Evolutionary conservation across 2,797 vertebrate genomes (phyloP), one percentile per base, ranked within the genome.

Genomic region (Sebastes steindachneri): DNA sequence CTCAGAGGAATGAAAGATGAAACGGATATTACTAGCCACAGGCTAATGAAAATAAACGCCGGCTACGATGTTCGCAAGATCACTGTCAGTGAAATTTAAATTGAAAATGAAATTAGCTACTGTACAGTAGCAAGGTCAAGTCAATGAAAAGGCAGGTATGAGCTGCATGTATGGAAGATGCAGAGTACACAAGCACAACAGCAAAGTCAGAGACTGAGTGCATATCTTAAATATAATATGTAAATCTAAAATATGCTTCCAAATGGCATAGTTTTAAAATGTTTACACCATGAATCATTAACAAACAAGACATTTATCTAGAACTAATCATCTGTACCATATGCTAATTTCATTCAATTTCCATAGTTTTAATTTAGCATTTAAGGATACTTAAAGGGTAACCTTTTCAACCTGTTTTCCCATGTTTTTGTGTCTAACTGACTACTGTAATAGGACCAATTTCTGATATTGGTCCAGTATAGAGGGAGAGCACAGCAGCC

Each of bases 51-150:
- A 89, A 81, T 79, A 80, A 84, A 87, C 68, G 68, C 10, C 75
- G 71, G 70, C 73, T 75, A 72, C 73, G 77, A 88, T 76, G 75
- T 79, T 75, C 2, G 48, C 48, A 68, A 80, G 71, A 86, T 84
- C 73, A 59, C 65, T 64, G 87, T 90, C 87, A 88, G 87, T 59
- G 83, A 75, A 85, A 82, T n/a, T 75, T 68, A 85, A 86, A 87
- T 75, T 82, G 67, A 59, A 86, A 91, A 91, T 76, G 62, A 87
- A 86, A 89, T 89, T 77, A 86, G 70, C 72, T 28, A 4, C 6
- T 17, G 15, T 45, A 45, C 7, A 0, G 15, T 17, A 45, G 60
- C 73, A 72, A 60, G 75, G 79, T 82, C 65, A 23, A 64, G 70
- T 58, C 84, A 51, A 54, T 71, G 78, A 77, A 83, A 83, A 77